phyloP scores from a whole-genome alignment of 1,140 invertebrate species.

The Brachionus angularis region DNA sequence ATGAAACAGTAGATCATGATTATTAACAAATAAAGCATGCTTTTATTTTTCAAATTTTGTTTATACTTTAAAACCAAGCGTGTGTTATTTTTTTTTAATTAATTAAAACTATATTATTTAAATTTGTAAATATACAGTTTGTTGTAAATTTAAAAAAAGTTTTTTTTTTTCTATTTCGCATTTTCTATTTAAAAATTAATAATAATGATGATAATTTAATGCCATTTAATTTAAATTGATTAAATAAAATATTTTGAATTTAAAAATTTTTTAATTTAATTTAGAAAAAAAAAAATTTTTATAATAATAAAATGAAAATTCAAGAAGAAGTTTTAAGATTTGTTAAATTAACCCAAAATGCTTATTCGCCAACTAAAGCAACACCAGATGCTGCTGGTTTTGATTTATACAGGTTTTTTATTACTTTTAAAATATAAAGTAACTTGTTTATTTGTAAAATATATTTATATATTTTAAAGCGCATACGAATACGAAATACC shows the following conservation, averaged over 20 bases:
- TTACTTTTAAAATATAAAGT: neutral
- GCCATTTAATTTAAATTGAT: too few species aligned
- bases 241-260: neutral
- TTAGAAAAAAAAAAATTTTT: constrained; percentile 2
- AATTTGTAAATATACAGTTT: too few species aligned
- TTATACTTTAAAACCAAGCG: neutral
- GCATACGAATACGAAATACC: constrained; percentile 42
- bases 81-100: neutral
- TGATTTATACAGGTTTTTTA: constrained; percentile 18
- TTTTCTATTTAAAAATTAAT: too few species aligned
- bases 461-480: neutral
- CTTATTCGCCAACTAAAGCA: neutral
- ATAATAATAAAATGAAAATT: constrained; percentile 28
- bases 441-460: too few species aligned
- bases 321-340: constrained; percentile 30
- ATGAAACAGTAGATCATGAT: constrained; percentile 17
- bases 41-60: neutral
- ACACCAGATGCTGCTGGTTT: constrained; percentile 36
- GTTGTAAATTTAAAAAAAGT: too few species aligned
- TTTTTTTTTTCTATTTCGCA: too few species aligned
- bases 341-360: constrained; percentile 21
- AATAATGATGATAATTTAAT: too few species aligned
- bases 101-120: neutral
- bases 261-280: neutral
- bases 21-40: constrained; percentile 10